Percentiles rank a stretch among this genome's conserved stretches.
These are phyloP conservation scores for Lithodes maja DNA, from an alignment of 2,888 invertebrate genomes.

Conservation along the genomic window DNA sequence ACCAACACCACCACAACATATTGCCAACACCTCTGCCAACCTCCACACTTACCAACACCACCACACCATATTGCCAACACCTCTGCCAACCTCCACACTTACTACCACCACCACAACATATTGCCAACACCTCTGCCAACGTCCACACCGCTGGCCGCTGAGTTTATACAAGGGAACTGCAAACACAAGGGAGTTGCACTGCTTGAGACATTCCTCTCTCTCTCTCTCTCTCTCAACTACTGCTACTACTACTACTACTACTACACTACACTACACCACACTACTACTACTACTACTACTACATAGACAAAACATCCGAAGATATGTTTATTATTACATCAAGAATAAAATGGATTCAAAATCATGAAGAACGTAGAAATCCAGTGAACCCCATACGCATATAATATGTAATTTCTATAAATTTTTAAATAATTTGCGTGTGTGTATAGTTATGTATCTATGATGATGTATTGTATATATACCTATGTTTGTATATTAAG, in stretches of 20 bases:
- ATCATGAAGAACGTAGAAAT: too few species aligned
- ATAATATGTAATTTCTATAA: too few species aligned
- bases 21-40: not conserved
- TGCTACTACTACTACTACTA: not conserved
- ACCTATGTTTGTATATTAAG: too few species aligned
- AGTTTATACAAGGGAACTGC: slow-evolving; percentile 1
- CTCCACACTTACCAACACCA: not conserved
- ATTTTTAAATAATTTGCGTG: too few species aligned
- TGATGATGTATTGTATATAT: too few species aligned
- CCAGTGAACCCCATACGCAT: too few species aligned
- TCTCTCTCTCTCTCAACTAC: not conserved
- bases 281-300: too few species aligned
- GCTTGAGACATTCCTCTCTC: not conserved
- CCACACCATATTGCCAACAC: not conserved
- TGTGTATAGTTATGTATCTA: too few species aligned
- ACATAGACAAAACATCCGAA: too few species aligned
- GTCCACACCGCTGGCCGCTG: not conserved
- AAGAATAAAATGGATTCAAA: too few species aligned
- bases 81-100: not conserved
- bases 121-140: not conserved
- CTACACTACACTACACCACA: not conserved
- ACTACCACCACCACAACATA: not conserved
- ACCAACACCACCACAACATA: not conserved
- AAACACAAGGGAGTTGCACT: not conserved
- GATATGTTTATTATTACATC: too few species aligned